These are phyloP conservation scores for Chiloscyllium punctatum DNA, from an alignment of 2,797 vertebrate species.

Conservation along the genomic window DNA sequence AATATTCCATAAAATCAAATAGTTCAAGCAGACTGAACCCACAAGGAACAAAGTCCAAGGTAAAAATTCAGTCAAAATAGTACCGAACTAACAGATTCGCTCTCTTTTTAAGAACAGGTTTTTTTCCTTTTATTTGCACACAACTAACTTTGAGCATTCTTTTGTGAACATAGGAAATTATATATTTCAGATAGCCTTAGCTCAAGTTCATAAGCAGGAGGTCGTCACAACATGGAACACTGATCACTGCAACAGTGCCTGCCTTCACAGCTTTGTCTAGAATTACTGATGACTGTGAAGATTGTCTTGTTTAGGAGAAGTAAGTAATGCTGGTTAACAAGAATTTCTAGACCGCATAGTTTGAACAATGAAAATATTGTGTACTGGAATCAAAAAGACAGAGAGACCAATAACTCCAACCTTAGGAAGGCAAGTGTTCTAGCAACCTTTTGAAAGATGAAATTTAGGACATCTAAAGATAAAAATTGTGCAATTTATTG, in stretches of 20 bases:
- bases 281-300: not conserved
- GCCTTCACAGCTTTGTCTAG: not conserved
- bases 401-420: not conserved
- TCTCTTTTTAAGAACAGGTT: not conserved
- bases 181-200: not conserved
- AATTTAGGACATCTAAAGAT: not conserved
- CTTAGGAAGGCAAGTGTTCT: not conserved
- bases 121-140: not conserved
- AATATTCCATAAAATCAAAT: not conserved
- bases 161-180: not conserved
- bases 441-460: slow-evolving; percentile 1
- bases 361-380: not conserved
- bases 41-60: not conserved
- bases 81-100: not conserved
- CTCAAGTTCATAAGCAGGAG: not conserved
- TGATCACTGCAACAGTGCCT: not conserved
- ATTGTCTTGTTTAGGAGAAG: not conserved
- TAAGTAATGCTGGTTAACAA: not conserved
- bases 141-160: not conserved
- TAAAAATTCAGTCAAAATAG: not conserved
- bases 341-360: too few relatives aligned
- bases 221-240: not conserved
- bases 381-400: not conserved
- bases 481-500: slow-evolving; percentile 7
- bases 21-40: not conserved